Conservation (phyloP, 2,888 invertebrate species). For the Leucophora obtusa region DNA sequence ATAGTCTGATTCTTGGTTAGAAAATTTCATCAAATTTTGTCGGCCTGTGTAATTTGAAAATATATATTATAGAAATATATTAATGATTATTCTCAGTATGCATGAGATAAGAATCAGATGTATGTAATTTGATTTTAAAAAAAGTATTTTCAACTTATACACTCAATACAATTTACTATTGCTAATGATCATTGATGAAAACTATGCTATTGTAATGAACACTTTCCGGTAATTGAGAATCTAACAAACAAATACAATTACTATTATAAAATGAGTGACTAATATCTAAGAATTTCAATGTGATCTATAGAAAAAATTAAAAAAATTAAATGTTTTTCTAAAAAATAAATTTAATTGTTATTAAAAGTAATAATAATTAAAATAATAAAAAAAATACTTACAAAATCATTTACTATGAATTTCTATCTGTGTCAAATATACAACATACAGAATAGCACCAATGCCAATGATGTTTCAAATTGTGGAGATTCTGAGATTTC, state of each 20-base stretch:
- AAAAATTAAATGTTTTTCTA: not conserved
- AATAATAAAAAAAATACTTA: constrained; percentile 39
- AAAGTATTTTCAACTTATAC: constrained; percentile 3
- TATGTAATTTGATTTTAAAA: not conserved
- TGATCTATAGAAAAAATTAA: constrained; percentile 34
- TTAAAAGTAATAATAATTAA: constrained; percentile 4
- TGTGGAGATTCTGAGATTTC: constrained; percentile 5
- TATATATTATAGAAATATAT: too few species aligned
- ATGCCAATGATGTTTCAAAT: constrained; percentile 24
- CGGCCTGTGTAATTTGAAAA: too few species aligned
- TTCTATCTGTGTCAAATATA: constrained; percentile 34
- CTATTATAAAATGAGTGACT: constrained; percentile 42
- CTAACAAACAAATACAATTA: constrained; percentile 11
- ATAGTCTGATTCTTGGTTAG: too few species aligned
- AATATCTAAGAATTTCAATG: constrained; percentile 56
- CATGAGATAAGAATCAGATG: not conserved
- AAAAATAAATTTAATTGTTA: constrained; percentile 17
- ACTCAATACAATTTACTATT: constrained; percentile 4
- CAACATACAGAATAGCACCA: constrained; percentile 10
- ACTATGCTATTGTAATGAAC: constrained; percentile 37
- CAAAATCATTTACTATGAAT: constrained; percentile 61
- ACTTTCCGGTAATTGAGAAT: constrained; percentile 55
- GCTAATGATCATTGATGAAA: constrained; percentile 30
- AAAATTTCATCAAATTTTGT: too few species aligned
- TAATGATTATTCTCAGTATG: not conserved